A percentile compares a stretch with the other conserved stretches of the same genome.
Evolutionary conservation across 2,797 vertebrate genomes (phyloP).

Genomic region (Babyrousa celebensis): DNA sequence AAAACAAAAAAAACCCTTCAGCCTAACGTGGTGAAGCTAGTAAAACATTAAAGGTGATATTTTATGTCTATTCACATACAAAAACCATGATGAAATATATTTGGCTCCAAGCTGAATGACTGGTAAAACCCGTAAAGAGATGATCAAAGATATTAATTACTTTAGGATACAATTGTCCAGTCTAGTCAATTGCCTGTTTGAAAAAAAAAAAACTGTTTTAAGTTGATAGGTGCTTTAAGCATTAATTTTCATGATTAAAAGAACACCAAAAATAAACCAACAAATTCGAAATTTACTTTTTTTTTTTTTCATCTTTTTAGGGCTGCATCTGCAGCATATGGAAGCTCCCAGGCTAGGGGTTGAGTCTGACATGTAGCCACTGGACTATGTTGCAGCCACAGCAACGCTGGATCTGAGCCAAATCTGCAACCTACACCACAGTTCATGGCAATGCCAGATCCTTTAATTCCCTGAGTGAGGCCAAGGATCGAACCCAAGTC

Average conservation of each 20-base stretch:
- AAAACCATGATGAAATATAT: constrained; percentile 56
- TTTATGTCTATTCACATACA: not conserved
- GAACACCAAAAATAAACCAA: constrained; percentile 23
- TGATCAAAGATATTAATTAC: not conserved
- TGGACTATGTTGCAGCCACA: too few species aligned
- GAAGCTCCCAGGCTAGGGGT: too few species aligned
- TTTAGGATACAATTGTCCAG: not conserved
- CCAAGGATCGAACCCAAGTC: too few species aligned
- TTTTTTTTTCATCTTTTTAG: too few species aligned
- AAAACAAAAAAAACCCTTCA: constrained; percentile 20
- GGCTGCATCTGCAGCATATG: too few species aligned
- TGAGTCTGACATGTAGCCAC: too few species aligned
- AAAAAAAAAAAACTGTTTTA: constrained; percentile 61
- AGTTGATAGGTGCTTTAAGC: constrained; percentile 9
- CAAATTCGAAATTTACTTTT: constrained; percentile 51
- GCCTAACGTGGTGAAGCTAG: constrained; percentile 7
- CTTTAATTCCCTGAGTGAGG: too few species aligned
- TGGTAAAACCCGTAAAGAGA: constrained; percentile 71
- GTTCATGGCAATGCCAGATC: too few species aligned
- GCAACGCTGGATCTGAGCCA: too few species aligned
- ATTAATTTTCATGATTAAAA: constrained; percentile 47
- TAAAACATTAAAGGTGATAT: constrained; percentile 57
- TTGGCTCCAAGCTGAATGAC: constrained; percentile 41
- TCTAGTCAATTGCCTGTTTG: not conserved
- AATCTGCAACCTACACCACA: too few species aligned